Percentiles rank a stretch among this genome's conserved stretches.
phyloP scores from a whole-genome alignment of 2,888 invertebrate species.

The Athripsodes cinereus region DNA sequence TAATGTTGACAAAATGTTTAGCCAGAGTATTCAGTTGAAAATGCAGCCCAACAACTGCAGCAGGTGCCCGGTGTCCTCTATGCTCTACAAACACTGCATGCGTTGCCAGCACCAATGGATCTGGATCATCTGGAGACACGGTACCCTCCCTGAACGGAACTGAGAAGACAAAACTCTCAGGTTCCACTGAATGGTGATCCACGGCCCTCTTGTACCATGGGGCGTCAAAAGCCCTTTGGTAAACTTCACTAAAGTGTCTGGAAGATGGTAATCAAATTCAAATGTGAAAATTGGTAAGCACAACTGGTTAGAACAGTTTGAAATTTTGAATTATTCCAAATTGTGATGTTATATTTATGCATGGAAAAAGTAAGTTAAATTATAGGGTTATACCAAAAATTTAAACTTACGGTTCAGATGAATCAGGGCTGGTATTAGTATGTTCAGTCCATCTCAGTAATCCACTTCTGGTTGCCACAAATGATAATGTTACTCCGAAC shows the following conservation, averaged over 20 bases:
- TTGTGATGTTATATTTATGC: constrained; percentile 5
- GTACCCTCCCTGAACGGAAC: constrained; percentile 72
- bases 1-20: constrained; percentile 81
- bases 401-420: constrained; percentile 64
- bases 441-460: constrained; percentile 83
- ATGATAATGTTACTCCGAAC: constrained; percentile 77
- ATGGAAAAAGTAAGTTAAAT: background rate
- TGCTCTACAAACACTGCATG: constrained; percentile 85
- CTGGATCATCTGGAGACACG: constrained; percentile 42
- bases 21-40: constrained; percentile 79
- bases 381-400: too few species aligned
- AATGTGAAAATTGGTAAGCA: too few species aligned
- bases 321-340: too few species aligned
- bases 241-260: constrained; percentile 77
- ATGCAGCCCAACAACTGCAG: constrained; percentile 87
- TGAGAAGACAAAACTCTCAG: constrained; percentile 87
- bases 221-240: constrained; percentile 77
- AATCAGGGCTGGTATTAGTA: constrained; percentile 48
- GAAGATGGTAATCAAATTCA: too few species aligned
- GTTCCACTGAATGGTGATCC: constrained; percentile 80
- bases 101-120: constrained; percentile 77
- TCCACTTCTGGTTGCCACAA: constrained; percentile 87
- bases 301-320: too few species aligned
- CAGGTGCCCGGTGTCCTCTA: constrained; percentile 77
- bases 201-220: constrained; percentile 89